These are phyloP conservation scores for Trissolcus japonicus DNA, from an alignment of 2,888 invertebrate species.

Conservation along the genomic window DNA sequence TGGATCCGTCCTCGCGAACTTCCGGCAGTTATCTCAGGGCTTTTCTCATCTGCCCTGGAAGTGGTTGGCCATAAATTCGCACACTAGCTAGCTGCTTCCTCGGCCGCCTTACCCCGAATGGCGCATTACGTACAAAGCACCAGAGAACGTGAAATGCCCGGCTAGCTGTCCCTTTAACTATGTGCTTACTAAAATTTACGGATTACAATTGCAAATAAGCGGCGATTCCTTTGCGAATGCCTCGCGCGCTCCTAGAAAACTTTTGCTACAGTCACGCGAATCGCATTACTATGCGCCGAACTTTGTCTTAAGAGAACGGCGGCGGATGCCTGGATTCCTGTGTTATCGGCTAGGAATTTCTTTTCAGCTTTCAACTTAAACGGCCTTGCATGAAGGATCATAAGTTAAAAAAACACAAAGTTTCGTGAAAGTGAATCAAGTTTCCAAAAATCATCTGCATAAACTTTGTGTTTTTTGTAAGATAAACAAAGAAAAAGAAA, in stretches of 20 bases:
- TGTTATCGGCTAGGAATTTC: constrained; percentile 34
- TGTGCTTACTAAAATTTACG: constrained; percentile 63
- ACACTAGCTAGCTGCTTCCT: constrained; percentile 36
- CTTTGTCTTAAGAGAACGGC: constrained; percentile 50
- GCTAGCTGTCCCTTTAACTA: constrained; percentile 61
- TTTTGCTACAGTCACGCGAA: constrained; percentile 51
- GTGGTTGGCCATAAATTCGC: constrained; percentile 42
- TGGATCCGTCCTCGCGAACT: constrained; percentile 35
- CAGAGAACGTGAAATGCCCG: constrained; percentile 49
- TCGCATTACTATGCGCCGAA: constrained; percentile 52
- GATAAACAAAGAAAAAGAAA: no score
- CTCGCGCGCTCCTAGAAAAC: constrained; percentile 50
- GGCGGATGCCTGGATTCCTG: constrained; percentile 26
- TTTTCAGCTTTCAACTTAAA: neutral
- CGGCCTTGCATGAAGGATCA: neutral
- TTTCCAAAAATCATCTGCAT: no score
- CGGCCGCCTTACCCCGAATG: constrained; percentile 34
- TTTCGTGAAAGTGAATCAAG: no score
- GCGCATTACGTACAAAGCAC: constrained; percentile 44
- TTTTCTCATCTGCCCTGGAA: constrained; percentile 46
- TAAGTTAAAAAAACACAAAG: no score
- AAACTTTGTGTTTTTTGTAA: no score
- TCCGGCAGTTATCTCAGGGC: constrained; percentile 54
- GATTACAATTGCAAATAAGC: constrained; percentile 63
- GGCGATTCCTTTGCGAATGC: constrained; percentile 51